A percentile compares a stretch with the other conserved stretches of the same genome.
Conservation (phyloP, 2,888 invertebrate species). For the Siphonodentalium dalli region DNA sequence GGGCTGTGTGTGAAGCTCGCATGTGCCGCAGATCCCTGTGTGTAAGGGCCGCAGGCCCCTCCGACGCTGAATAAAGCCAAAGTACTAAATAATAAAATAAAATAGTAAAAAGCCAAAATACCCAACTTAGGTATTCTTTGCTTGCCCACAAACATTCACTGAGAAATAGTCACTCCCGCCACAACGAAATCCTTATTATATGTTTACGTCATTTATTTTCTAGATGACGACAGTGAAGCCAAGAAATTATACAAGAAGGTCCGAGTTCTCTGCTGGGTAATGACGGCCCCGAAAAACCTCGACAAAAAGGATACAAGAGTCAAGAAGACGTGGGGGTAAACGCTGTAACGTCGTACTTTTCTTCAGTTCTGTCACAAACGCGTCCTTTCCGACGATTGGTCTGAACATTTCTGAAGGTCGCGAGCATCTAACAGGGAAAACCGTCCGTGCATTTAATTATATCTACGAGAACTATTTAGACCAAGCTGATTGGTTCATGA, state of each 20-base stretch:
- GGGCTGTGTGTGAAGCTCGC: too few relatives aligned
- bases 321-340: conserved; percentile 92
- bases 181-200: too few relatives aligned
- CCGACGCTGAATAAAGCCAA: too few relatives aligned
- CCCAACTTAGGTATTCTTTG: too few relatives aligned
- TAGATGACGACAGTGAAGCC: conserved; percentile 43
- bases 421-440: conserved; percentile 93
- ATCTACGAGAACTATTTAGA: conserved; percentile 81
- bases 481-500: conserved; percentile 95
- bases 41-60: too few relatives aligned
- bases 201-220: too few relatives aligned
- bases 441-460: conserved; percentile 90
- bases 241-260: conserved; percentile 75
- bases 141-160: too few relatives aligned
- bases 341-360: conserved; percentile 70
- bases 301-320: conserved; percentile 87
- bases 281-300: conserved; percentile 92
- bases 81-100: too few relatives aligned
- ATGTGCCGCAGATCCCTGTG: too few relatives aligned
- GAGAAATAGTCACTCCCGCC: too few relatives aligned
- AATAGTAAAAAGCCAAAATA: too few relatives aligned
- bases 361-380: conserved; percentile 70
- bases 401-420: conserved; percentile 87
- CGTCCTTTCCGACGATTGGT: conserved; percentile 75
- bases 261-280: conserved; percentile 91